Percentiles rank a stretch among this genome's conserved stretches.
Conservation (phyloP, 2,797 vertebrate species). For the Threskiornis aethiopicus region DNA sequence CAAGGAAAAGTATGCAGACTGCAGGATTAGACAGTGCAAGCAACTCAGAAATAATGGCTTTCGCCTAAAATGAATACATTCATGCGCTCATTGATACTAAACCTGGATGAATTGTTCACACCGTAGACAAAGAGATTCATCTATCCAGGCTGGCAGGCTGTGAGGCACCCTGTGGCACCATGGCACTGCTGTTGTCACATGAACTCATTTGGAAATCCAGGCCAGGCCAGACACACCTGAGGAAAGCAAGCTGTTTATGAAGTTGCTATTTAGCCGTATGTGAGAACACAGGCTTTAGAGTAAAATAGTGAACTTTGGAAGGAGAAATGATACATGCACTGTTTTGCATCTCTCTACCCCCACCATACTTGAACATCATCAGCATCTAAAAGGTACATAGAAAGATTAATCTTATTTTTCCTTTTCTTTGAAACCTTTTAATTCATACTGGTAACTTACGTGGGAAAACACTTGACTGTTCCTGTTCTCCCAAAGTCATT, state of each 20-base stretch:
- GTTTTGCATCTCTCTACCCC: not conserved
- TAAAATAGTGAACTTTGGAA: not conserved
- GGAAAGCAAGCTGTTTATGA: not conserved
- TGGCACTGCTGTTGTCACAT: not conserved
- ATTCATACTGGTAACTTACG: not conserved
- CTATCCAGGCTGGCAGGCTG: not conserved
- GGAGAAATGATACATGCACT: not conserved
- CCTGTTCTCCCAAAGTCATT: not conserved
- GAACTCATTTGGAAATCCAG: not conserved
- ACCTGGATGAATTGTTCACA: not conserved
- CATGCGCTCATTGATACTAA: not conserved
- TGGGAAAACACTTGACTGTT: not conserved
- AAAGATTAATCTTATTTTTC: not conserved
- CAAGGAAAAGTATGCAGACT: not conserved
- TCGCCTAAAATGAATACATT: not conserved
- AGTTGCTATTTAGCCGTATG: not conserved
- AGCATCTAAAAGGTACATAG: not conserved
- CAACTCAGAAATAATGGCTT: not conserved
- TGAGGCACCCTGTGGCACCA: not conserved
- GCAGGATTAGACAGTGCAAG: not conserved
- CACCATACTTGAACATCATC: not conserved
- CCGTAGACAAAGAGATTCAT: not conserved
- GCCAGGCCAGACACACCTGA: not conserved
- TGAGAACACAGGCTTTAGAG: not conserved
- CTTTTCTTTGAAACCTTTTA: not conserved